Evolutionary conservation across 2,888 invertebrate species (phyloP).

Genomic region (Formica aserva): DNA sequence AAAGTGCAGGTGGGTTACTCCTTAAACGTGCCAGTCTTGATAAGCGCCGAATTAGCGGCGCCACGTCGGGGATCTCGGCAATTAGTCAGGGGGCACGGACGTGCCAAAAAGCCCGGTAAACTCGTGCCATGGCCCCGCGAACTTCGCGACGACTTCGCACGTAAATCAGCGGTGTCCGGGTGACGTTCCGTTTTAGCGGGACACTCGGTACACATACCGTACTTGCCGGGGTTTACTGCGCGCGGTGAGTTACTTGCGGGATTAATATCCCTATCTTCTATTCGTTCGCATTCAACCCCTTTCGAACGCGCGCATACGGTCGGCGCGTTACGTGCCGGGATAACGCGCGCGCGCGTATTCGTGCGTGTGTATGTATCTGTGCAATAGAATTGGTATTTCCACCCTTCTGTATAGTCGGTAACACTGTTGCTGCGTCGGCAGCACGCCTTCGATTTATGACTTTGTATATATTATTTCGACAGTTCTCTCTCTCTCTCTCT

Average conservation of each 20-base stretch:
- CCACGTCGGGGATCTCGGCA: constrained; percentile 66
- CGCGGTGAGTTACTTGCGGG: constrained; percentile 74
- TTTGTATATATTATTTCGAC: constrained; percentile 64
- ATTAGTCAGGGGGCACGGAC: constrained; percentile 73
- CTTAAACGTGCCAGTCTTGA: constrained; percentile 74
- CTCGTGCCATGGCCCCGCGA: constrained; percentile 67
- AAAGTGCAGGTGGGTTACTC: constrained; percentile 56
- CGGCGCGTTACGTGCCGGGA: constrained; percentile 3
- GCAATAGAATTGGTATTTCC: constrained; percentile 41
- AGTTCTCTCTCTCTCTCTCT: constrained; percentile 36
- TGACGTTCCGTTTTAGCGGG: constrained; percentile 72
- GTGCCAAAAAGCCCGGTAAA: constrained; percentile 80
- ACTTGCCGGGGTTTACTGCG: constrained; percentile 56
- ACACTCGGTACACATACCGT: constrained; percentile 69
- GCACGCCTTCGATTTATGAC: constrained; percentile 71
- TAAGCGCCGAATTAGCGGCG: constrained; percentile 74
- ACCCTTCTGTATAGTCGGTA: constrained; percentile 44
- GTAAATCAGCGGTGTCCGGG: constrained; percentile 77
- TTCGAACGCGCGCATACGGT: constrained; percentile 49
- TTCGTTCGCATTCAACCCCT: constrained; percentile 61
- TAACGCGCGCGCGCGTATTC: constrained; percentile 11
- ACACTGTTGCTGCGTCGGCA: constrained; percentile 63
- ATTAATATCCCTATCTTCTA: constrained; percentile 81
- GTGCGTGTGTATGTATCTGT: constrained; percentile 47
- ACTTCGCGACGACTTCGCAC: constrained; percentile 77